Percentiles rank a stretch among this genome's conserved stretches.
These are phyloP conservation scores for Drosophila quadrilineata DNA, from an alignment of 1,140 invertebrate species.

Conservation along the genomic window DNA sequence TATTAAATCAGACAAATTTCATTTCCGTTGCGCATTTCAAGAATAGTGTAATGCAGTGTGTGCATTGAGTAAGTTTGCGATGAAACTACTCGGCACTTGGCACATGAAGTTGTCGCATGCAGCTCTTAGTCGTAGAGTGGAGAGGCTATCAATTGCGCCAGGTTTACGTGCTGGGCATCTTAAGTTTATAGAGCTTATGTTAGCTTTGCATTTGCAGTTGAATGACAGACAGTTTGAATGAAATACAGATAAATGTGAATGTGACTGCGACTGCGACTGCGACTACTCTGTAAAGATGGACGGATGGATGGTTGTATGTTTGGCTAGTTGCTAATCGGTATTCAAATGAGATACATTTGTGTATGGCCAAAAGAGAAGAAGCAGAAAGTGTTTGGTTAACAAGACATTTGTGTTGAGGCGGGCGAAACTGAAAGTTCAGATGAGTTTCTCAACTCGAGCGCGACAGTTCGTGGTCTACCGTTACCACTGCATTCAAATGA, in stretches of 20 bases:
- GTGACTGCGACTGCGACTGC: background rate
- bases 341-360: conserved; percentile 63
- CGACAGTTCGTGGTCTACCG: conserved; percentile 58
- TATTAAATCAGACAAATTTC: conserved; percentile 38
- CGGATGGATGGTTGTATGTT: background rate
- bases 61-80: conserved; percentile 31
- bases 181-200: conserved; percentile 44
- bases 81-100: conserved; percentile 13
- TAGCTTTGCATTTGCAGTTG: conserved; percentile 33
- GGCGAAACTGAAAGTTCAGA: conserved; percentile 76
- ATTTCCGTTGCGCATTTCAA: conserved; percentile 45
- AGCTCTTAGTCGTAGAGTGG: background rate
- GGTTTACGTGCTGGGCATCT: conserved; percentile 63
- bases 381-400: no score
- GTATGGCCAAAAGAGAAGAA: conserved; percentile 40
- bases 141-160: conserved; percentile 9
- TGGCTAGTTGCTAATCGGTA: conserved; percentile 60
- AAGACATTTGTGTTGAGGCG: conserved; percentile 16
- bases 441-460: conserved; percentile 72
- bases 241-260: conserved; percentile 7
- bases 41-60: conserved; percentile 11
- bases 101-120: no score
- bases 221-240: conserved; percentile 17
- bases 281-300: no score
- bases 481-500: conserved; percentile 65